A percentile compares a stretch with the other conserved stretches of the same genome.
phyloP scores from a whole-genome alignment of 2,113 vertebrate genomes.

The Amblyornis subalaris region DNA sequence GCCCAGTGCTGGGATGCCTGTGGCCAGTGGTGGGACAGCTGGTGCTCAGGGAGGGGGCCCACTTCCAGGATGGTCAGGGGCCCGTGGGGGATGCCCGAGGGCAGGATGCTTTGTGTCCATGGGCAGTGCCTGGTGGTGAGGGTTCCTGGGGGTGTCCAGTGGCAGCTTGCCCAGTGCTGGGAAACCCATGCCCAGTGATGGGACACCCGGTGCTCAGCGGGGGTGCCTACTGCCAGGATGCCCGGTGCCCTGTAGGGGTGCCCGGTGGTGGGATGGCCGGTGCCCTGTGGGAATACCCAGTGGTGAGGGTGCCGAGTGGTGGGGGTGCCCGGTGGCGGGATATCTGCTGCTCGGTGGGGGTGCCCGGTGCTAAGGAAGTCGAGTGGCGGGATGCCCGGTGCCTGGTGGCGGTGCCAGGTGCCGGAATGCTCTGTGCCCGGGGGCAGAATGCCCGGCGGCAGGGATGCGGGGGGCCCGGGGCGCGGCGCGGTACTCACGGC shows the following conservation, averaged over 20 bases:
- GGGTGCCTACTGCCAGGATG: not conserved
- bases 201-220: not conserved
- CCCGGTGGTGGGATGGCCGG: not conserved
- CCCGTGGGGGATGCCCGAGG: constrained; percentile 14
- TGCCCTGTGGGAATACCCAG: not conserved
- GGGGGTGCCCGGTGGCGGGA: not conserved
- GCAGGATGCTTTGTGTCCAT: not conserved
- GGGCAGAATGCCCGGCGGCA: not conserved
- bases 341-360: not conserved
- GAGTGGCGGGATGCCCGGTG: not conserved
- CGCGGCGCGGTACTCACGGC: constrained; percentile 80
- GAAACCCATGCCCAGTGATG: not conserved
- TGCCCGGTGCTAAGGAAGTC: not conserved
- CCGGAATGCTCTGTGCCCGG: not conserved
- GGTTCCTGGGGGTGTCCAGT: not conserved
- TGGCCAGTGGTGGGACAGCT: not conserved
- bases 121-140: constrained; percentile 46
- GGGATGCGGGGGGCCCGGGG: not conserved
- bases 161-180: constrained; percentile 2
- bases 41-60: not conserved
- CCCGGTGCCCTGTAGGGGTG: not conserved
- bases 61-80: no score
- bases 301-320: not conserved
- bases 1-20: not conserved
- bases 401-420: not conserved